Conservation (phyloP, 2,888 invertebrate species). For the Phyllotreta striolata region DNA sequence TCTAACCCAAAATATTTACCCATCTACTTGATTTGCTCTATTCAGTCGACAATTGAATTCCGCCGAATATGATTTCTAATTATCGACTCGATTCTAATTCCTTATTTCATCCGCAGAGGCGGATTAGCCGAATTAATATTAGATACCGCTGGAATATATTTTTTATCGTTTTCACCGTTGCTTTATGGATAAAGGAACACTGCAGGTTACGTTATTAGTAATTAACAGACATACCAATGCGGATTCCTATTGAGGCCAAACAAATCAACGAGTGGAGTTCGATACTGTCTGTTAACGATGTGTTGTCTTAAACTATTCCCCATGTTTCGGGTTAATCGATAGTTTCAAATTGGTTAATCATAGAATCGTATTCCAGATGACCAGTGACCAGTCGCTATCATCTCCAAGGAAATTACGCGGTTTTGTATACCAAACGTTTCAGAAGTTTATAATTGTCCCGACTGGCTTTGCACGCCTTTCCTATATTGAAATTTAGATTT, state of each 20-base stretch:
- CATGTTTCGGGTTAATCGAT: slow-evolving; percentile 27
- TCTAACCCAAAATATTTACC: slow-evolving; percentile 23
- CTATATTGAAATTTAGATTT: too few species aligned
- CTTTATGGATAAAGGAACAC: too few species aligned
- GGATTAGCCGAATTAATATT: neutral
- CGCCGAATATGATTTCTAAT: slow-evolving; percentile 19
- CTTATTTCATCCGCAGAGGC: neutral
- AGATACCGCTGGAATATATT: too few species aligned
- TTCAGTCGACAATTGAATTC: slow-evolving; percentile 23
- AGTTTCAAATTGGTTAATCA: slow-evolving; percentile 33
- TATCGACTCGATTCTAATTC: slow-evolving; percentile 9
- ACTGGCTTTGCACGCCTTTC: neutral
- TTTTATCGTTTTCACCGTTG: too few species aligned
- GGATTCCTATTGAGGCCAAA: too few species aligned
- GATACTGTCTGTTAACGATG: slow-evolving; percentile 15
- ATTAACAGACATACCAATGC: too few species aligned
- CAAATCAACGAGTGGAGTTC: slow-evolving; percentile 1
- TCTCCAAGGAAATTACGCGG: slow-evolving; percentile 25
- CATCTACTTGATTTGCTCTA: slow-evolving; percentile 17
- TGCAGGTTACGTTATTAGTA: too few species aligned
- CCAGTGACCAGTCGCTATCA: slow-evolving; percentile 25
- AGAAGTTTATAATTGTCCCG: slow-evolving; percentile 17
- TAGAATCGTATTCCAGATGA: slow-evolving; percentile 24
- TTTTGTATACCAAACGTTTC: slow-evolving; percentile 24
- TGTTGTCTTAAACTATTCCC: slow-evolving; percentile 24